These are phyloP conservation scores for Drosophila macrothrix DNA, from an alignment of 2,888 invertebrate genomes.

Conservation along the genomic window DNA sequence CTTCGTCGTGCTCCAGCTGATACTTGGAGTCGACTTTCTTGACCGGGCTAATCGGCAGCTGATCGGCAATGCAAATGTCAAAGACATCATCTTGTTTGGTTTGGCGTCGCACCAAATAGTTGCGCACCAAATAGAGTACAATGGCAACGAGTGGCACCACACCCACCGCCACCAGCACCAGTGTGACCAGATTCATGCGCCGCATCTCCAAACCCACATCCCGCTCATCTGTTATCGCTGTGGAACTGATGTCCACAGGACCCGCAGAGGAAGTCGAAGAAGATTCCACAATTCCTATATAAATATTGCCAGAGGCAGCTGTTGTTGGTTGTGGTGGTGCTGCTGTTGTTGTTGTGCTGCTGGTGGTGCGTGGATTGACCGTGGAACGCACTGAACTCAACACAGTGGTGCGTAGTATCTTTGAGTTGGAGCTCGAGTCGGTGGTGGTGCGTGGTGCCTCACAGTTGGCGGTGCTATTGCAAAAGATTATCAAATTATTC, in stretches of 20 bases:
- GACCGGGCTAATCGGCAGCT: slow-evolving; percentile 85
- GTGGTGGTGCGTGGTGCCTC: slow-evolving; percentile 82
- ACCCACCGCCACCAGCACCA: slow-evolving; percentile 87
- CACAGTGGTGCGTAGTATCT: slow-evolving; percentile 86
- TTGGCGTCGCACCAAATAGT: slow-evolving; percentile 86
- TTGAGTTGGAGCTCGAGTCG: slow-evolving; percentile 84
- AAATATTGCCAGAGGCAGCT: slow-evolving; percentile 25
- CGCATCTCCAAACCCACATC: slow-evolving; percentile 87
- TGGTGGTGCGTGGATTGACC: slow-evolving; percentile 74
- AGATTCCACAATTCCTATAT: slow-evolving; percentile 63
- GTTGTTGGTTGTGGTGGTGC: slow-evolving; percentile 18
- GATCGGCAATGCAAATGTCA: slow-evolving; percentile 88
- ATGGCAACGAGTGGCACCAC: slow-evolving; percentile 87
- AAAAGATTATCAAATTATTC: slow-evolving; percentile 83
- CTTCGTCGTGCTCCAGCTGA: slow-evolving; percentile 68
- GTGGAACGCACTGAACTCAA: slow-evolving; percentile 85
- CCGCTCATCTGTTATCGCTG: slow-evolving; percentile 81
- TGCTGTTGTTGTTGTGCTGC: slow-evolving; percentile 14
- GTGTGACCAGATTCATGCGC: slow-evolving; percentile 87
- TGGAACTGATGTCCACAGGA: slow-evolving; percentile 67
- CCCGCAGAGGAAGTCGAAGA: slow-evolving; percentile 38
- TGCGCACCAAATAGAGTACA: slow-evolving; percentile 87
- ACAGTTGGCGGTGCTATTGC: slow-evolving; percentile 83
- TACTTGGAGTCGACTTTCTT: slow-evolving; percentile 82
- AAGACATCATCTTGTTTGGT: slow-evolving; percentile 86